Base-by-base conservation (phyloP, 30 jellyfish, hydroid and myxozoan species). In the Aurelia coerulea region DNA sequence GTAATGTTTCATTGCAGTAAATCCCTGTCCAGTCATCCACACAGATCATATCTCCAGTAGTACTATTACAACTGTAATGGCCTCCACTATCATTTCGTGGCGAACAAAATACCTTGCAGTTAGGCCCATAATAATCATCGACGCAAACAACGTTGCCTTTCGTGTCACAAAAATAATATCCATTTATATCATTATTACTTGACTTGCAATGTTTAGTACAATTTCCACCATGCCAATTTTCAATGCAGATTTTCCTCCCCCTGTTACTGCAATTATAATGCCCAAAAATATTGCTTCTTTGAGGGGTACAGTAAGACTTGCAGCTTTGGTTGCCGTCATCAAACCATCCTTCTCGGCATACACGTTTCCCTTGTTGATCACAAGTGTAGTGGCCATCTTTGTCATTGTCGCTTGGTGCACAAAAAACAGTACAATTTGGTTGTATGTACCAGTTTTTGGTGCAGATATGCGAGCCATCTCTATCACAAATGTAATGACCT, bases 401-500 rank as follows among this genome's bases (percentile, higher is more conserved):
- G 51, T 62, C 74, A 46, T 34, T 59, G 32, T 84, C 72, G 33
- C 82, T 84, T 37, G 87, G 62, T 10, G 11, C 49, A 73, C 93
- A 84, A 31, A 41, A 82, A 42, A 10, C 1, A n/a, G 77, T 49
- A 69, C 77, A 46, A 9, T 46, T 46, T 46, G 56, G 56, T 9
- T 46, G 56, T 2, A 46, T 9, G 56, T 49, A 66, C 77, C 42
- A 66, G 42, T 66, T 66, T 66, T n/a, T 66, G 50, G 17, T 14
- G 23, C 77, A 66, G 2, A 66, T 31, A 23, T 83, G 89, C 1
- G 34, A 14, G 23, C 89, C 66, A 23, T 62, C 46, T 60, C 23
- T 64, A 39, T 41, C 15, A 46, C 96, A 87, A 34, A 10, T 63
- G 56, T 53, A 88, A 65, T 88, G 91, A 0, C 97, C 97, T 2